Evolutionary conservation across 2,888 invertebrate species (phyloP).

Genomic region (Scaptodrosophila latifasciaeformis): DNA sequence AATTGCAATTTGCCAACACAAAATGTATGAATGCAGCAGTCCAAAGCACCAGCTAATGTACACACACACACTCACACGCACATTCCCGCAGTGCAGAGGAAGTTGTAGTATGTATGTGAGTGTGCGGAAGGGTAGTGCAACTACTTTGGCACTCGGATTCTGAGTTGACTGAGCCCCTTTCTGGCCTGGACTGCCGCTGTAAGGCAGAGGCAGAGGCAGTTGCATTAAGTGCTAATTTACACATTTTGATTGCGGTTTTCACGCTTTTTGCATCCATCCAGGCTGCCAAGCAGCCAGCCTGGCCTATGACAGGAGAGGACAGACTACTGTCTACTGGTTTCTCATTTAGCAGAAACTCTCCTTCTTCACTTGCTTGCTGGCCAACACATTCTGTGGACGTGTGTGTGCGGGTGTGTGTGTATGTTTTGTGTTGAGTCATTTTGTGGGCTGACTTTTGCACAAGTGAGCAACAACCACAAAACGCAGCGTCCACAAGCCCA

Average conservation of each 20-base stretch:
- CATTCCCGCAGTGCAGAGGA: background rate
- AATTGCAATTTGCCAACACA: slow-evolving; percentile 61
- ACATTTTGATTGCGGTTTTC: slow-evolving; percentile 64
- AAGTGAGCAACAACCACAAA: no score
- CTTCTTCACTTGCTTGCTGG: no score
- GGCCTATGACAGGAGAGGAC: background rate
- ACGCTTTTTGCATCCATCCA: slow-evolving; percentile 8
- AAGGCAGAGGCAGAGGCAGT: no score
- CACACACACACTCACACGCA: slow-evolving; percentile 1
- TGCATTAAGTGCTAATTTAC: slow-evolving; percentile 62
- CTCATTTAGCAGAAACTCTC: no score
- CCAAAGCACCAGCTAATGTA: background rate
- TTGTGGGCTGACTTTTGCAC: no score
- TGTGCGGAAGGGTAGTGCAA: background rate
- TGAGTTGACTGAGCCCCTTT: slow-evolving; percentile 4
- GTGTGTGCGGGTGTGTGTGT: no score
- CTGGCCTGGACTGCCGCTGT: no score
- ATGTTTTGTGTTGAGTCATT: slow-evolving; percentile 24
- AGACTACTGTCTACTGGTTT: background rate
- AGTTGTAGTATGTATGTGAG: no score
- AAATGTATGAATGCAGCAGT: slow-evolving; percentile 46
- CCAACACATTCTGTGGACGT: background rate
- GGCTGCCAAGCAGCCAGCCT: no score
- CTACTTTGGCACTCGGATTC: background rate
- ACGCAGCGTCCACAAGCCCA: no score